Evolutionary conservation across 2,797 vertebrate species (phyloP), one percentile per base, ranked within the genome.

Genomic region (Silurus aristotelis): DNA sequence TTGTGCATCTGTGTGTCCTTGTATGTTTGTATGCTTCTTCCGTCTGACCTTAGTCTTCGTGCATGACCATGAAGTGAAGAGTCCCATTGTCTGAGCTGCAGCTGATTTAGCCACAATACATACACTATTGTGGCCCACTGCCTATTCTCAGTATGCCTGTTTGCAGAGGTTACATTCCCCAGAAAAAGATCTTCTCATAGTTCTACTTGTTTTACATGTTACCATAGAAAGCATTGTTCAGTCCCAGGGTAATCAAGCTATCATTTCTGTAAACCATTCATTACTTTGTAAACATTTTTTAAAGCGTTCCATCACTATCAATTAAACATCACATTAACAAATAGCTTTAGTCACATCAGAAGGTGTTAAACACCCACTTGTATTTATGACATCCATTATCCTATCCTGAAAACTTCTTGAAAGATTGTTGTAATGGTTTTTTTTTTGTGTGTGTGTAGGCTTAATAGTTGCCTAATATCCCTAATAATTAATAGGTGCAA

Each of bases 11-110:
- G 70, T 90, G 22, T 89, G 71, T 85, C 66, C 72, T 63, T 89
- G 68, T 86, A 55, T 88, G 80, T 89, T 31, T 88, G 83, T 89
- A 63, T 87, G 55, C 84, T 64, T 84, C 76, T 76, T 76, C 66
- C 75, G 85, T 87, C 87, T 87, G 68, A 89, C 75, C 84, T 20
- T 20, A 85, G 84, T 89, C 84, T 83, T 86, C 81, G 83, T 90
- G 88, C 90, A 90, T 89, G 87, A 86, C 85, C 85, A 87, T 89
- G 89, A 71, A 84, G 84, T 80, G 77, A 86, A 79, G 81, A 85
- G 27, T 82, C 63, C 80, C 88, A 88, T 86, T 78, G 87, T 86
- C 80, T 84, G 48, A 88, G 71, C 63, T 80, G 83, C 70, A 82
- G 80, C 83, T 82, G 84, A 79, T 61, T 86, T 63, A 31, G 82